Percentiles rank a stretch among this genome's conserved stretches.
Evolutionary conservation across 2,797 vertebrate species (phyloP).

Genomic region (Sebastes flavidus): DNA sequence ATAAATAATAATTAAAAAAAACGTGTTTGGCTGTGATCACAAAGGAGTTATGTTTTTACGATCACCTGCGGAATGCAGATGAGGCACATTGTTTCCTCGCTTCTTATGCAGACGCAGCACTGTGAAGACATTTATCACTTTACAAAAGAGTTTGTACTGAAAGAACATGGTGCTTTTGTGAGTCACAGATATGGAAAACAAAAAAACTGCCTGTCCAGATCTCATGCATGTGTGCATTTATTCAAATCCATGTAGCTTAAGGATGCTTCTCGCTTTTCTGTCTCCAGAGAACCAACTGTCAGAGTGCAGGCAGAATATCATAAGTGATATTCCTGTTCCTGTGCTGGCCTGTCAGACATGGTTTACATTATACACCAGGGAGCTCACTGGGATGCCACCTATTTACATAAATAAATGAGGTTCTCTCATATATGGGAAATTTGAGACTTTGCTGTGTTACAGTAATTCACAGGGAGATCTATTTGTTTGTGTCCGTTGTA

Average conservation of each 20-base stretch:
- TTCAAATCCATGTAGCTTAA: conserved; percentile 13
- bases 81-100: neutral
- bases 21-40: neutral
- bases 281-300: neutral
- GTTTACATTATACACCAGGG: conserved; percentile 19
- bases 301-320: neutral
- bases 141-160: neutral
- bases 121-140: conserved; percentile 13
- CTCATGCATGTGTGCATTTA: neutral
- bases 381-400: neutral
- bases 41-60: neutral
- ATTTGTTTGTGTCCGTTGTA: conserved; percentile 51
- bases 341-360: neutral
- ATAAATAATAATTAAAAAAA: too few relatives aligned
- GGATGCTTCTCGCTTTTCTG: neutral
- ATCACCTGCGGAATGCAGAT: conserved; percentile 18
- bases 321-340: neutral
- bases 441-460: conserved; percentile 27
- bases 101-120: conserved; percentile 3
- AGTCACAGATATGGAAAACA: conserved; percentile 7
- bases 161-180: neutral
- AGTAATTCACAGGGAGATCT: conserved; percentile 23
- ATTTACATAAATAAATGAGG: conserved; percentile 21
- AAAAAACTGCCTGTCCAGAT: neutral
- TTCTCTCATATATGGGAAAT: conserved; percentile 10